Conservation (phyloP, 2,797 vertebrate genomes). For the Oreochromis mossambicus region DNA sequence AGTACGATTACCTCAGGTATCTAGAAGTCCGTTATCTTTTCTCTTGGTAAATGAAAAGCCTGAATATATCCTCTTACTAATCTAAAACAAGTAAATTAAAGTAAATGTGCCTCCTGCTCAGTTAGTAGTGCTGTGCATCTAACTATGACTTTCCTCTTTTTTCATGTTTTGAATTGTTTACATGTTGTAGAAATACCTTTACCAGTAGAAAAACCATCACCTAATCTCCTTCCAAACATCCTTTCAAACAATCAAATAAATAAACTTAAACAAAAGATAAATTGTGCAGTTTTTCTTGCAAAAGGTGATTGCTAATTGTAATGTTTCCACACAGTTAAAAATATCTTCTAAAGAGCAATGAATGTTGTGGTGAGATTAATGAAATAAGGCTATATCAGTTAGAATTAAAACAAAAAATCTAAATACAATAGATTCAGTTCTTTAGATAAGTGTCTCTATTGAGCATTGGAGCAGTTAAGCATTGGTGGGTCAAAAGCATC, state of each 20-base stretch:
- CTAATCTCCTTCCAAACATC: background rate
- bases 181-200: background rate
- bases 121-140: background rate
- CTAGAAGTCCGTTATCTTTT: background rate
- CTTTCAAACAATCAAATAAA: background rate
- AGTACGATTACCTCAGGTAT: background rate
- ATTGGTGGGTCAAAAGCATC: background rate
- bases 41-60: background rate
- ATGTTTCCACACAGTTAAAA: background rate
- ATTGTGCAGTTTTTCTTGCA: fast-evolving
- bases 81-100: background rate
- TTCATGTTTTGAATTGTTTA: background rate
- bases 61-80: background rate
- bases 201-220: background rate
- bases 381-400: background rate
- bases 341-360: background rate
- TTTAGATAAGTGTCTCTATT: background rate
- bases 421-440: background rate
- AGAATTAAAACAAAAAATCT: background rate
- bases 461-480: background rate
- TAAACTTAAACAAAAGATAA: background rate
- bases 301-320: background rate
- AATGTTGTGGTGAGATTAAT: background rate
- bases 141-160: background rate
- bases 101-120: background rate